Evolutionary conservation across 1,140 invertebrate species (phyloP), one percentile per base, ranked within the genome.

Genomic region (Zaprionus gabonicus): DNA sequence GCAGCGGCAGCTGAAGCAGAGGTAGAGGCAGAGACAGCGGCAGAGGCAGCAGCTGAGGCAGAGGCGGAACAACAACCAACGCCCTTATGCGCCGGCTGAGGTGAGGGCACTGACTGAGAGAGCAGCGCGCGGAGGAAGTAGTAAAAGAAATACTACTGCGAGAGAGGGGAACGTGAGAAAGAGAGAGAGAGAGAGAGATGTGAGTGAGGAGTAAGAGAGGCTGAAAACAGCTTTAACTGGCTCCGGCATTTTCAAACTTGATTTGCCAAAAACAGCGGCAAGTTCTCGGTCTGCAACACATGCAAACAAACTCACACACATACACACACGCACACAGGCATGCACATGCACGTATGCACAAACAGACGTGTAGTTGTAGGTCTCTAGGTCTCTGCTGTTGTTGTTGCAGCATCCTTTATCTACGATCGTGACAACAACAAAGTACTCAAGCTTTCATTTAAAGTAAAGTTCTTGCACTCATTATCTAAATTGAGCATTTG

Each of bases 231-330:
- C 41, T 46, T 46, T 17, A 46, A 46, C 41, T 46, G 41, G 41
- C 41, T 46, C 41, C 41, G 41, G 41, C 41, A 46, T 46, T 46
- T 46, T 46, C 41, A 46, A 46, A 46, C 41, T 46, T 46, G 41
- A 46, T 46, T 46, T 46, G 41, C 41, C 41, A 46, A 46, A 46
- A 46, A 46, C 41, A 46, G 41, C 41, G 41, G 41, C 41, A 46
- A 46, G 41, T 46, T 46, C 41, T 46, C 41, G n/a, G 41, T 46
- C 41, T 46, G 41, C 41, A 17, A 46, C 17, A 9, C n/a, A 46
- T 17, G 41, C 41, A 46, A 9, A 46, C 41, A 46, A n/a, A 9
- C 41, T 3, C 41, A 46, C n/a, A 44, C 5, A n/a, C 5, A n/a
- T 2, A 20, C 20, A n/a, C 5, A n/a, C 6, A 20, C 20, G 1